Evolutionary conservation across 2,797 vertebrate genomes (phyloP), one percentile per base, ranked within the genome.

Genomic region (Myiotriccus ornatus): DNA sequence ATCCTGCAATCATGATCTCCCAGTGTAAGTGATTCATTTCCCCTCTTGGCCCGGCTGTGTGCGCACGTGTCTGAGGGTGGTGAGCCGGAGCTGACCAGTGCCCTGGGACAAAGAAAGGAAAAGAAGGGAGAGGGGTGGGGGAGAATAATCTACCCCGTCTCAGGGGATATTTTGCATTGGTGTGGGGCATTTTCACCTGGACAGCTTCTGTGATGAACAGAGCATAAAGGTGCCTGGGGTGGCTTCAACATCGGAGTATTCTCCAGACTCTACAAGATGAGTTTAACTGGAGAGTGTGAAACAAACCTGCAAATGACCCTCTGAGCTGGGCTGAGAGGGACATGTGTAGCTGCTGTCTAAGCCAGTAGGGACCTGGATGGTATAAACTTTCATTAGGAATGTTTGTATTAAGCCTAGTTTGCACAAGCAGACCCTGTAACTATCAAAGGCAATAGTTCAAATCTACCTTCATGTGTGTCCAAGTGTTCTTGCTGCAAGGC

Each of bases 11-110:
- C 30, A 12, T 41, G 69, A 76, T 92, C 62, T 88, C 46, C 46
- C 47, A 14, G 52, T 59, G 76, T 55, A 91, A 77, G 50, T 89
- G 92, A 92, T 95, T 95, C 57, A 93, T 74, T 97, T 96, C 87
- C 79, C 81, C 73, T 87, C 91, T n/a, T 94, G 94, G 74, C 86
- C 59, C 0, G 0, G 30, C 76, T 70, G 21, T 1, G 4, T 1
- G 1, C 0, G 0, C 71, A 63, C 4, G 2, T 79, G 90, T 62
- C 84, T 75, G 87, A 27, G 23, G 21, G 43, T 65, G 73, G 57
- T 73, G 82, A 95, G 79, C 84, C 1, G 9, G 82, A 73, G 24
- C 73, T 94, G 91, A 86, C 65, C 94, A 79, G n/a, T 80, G 91
- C 82, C 75, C 46, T 1, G 17, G 60, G 68, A 92, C 73, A 86